Base-by-base conservation (phyloP, 1,140 invertebrate species). In the Luehdorfia chinensis region DNA sequence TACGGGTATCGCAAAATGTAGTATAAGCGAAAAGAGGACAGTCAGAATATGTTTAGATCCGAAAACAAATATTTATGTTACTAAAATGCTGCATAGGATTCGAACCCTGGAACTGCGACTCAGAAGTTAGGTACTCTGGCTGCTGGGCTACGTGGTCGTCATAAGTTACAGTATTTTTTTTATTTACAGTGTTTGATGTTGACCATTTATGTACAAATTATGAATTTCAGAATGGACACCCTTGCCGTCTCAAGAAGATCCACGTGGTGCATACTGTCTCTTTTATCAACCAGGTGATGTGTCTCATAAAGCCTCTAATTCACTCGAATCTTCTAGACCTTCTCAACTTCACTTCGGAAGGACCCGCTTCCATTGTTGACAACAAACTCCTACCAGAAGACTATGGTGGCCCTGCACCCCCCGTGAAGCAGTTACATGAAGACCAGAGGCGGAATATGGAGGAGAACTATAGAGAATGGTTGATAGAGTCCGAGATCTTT, bases 281-380 rank as follows among this genome's bases (percentile, higher is more conserved):
- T 2, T 90, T 89, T 68, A 90, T 91, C 39, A 89, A 91, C 61
- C 89, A 90, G 68, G 85, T 90, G 1, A 90, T 91, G 89, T 84
- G 87, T 41, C 73, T 91, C 4, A 74, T 90, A 1, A 85, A 89
- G 30, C 90, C 90, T 0, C 75, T 91, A 32, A 89, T 90, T 37
- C 87, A 88, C 59, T 88, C 87, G 6, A 88, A 90, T 43, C 66
- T 91, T 4, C 74, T 90, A 18, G 87, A 80, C 43, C 67, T 90
- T 2, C 74, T 91, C 3, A 87, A 89, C 64, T 90, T 90, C 48
- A 75, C 77, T 1, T 83, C 85, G 0, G 83, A 87, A 33, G 85
- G 87, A 2, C 83, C 87, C 0, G 77, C 70, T 2, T 80, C 84
- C 5, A 62, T 87, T 0, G 75, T 88, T 0, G 84, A 87, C 36